Percentiles rank a stretch among this genome's conserved stretches.
phyloP scores from a whole-genome alignment of 2,113 vertebrate species.

The Lathamus discolor region DNA sequence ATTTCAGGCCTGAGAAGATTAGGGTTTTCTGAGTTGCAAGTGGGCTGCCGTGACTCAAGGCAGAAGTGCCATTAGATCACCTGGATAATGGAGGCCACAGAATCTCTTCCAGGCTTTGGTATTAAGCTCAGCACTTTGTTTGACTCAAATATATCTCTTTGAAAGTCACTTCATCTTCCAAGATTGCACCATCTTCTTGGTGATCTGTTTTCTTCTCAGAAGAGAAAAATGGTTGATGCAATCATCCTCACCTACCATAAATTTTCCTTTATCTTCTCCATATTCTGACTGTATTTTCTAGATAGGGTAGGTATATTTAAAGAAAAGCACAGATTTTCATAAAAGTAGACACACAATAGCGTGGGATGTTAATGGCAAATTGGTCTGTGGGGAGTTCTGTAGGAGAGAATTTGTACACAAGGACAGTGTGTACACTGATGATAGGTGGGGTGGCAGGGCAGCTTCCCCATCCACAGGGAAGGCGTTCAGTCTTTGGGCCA shows the following conservation, averaged over 20 bases:
- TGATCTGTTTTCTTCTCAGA: background rate
- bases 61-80: background rate
- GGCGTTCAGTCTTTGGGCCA: background rate
- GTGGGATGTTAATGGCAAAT: background rate
- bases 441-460: accelerated
- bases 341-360: background rate
- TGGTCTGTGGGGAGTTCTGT: background rate
- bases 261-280: background rate
- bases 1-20: background rate
- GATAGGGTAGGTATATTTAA: background rate
- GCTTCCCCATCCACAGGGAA: background rate
- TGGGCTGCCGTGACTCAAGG: background rate
- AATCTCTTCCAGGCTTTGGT: background rate
- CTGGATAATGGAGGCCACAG: background rate
- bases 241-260: background rate
- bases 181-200: background rate
- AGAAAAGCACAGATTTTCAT: background rate
- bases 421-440: background rate
- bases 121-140: background rate
- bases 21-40: background rate
- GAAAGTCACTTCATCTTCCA: background rate
- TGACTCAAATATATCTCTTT: background rate
- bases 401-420: background rate
- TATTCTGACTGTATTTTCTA: background rate
- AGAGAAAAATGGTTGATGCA: background rate